Conservation (phyloP, 2,797 vertebrate species). For the Parauchenoglanis punctatus region DNA sequence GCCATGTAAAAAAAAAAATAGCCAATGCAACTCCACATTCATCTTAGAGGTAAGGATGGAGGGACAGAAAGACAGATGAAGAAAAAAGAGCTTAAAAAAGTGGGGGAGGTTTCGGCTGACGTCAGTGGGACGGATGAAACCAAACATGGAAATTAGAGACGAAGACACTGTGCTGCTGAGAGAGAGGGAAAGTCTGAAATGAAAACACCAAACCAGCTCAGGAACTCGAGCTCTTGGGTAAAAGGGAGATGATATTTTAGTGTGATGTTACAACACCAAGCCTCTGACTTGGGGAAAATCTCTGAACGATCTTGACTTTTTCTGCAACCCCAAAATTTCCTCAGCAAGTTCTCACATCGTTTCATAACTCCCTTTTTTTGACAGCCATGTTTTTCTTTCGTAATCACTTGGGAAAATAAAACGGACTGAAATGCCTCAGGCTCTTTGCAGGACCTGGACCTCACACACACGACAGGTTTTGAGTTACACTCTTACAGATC, state of each 20-base stretch:
- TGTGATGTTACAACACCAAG: conserved; percentile 1
- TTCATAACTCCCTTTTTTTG: not conserved
- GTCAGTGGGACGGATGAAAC: conserved; percentile 22
- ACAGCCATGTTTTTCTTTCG: conserved; percentile 16
- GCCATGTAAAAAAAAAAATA: not conserved
- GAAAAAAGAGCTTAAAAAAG: not conserved
- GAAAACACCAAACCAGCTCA: conserved; percentile 2
- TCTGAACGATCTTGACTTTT: not conserved
- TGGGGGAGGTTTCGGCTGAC: conserved; percentile 45
- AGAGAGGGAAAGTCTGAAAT: conserved; percentile 57
- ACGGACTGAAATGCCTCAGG: conserved; percentile 20
- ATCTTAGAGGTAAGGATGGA: not conserved
- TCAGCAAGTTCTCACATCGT: not conserved
- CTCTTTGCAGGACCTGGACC: conserved; percentile 38
- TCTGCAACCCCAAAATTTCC: conserved; percentile 6
- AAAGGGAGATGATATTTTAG: conserved; percentile 11
- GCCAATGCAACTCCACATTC: not conserved
- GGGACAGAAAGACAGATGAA: not conserved
- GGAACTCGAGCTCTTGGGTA: conserved; percentile 31
- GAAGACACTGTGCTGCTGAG: not conserved
- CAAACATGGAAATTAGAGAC: conserved; percentile 20
- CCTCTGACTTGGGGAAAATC: not conserved
- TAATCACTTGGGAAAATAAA: conserved; percentile 32
- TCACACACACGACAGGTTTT: conserved; percentile 2
- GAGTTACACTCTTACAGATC: not conserved